Conservation (phyloP, 2,797 vertebrate species). For the Helostoma temminkii region DNA sequence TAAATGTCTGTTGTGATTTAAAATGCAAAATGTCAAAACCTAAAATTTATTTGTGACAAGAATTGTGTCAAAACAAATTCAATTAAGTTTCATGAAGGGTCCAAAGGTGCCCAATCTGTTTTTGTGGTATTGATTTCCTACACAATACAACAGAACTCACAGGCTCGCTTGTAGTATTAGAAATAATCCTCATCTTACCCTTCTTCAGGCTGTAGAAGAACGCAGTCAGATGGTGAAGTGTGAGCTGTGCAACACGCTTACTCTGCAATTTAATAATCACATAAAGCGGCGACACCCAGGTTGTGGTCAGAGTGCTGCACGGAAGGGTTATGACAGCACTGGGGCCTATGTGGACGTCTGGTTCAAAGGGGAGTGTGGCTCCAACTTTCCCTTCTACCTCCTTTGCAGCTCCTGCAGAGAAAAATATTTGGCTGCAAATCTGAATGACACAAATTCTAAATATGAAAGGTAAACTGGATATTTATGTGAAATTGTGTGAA, state of each 20-base stretch:
- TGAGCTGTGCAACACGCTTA: slow-evolving; percentile 86
- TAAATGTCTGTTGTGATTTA: background rate
- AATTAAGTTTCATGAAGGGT: background rate
- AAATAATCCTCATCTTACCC: background rate
- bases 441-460: slow-evolving; percentile 73
- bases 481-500: background rate
- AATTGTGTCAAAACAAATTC: background rate
- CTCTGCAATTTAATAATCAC: slow-evolving; percentile 87
- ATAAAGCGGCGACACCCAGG: slow-evolving; percentile 87
- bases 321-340: slow-evolving; percentile 87
- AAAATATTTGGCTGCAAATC: slow-evolving; percentile 84
- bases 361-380: slow-evolving; percentile 89
- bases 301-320: slow-evolving; percentile 86
- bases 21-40: background rate
- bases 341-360: slow-evolving; percentile 88
- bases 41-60: background rate
- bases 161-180: background rate
- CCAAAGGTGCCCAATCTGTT: too few species aligned
- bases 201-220: slow-evolving; percentile 80
- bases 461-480: slow-evolving; percentile 75
- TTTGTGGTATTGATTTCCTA: background rate
- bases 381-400: slow-evolving; percentile 88
- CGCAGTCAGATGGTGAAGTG: slow-evolving; percentile 88
- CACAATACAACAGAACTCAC: background rate
- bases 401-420: slow-evolving; percentile 86